Evolutionary conservation across 2,888 invertebrate species (phyloP), one percentile per base, ranked within the genome.

Genomic region (Tipula unca): DNA sequence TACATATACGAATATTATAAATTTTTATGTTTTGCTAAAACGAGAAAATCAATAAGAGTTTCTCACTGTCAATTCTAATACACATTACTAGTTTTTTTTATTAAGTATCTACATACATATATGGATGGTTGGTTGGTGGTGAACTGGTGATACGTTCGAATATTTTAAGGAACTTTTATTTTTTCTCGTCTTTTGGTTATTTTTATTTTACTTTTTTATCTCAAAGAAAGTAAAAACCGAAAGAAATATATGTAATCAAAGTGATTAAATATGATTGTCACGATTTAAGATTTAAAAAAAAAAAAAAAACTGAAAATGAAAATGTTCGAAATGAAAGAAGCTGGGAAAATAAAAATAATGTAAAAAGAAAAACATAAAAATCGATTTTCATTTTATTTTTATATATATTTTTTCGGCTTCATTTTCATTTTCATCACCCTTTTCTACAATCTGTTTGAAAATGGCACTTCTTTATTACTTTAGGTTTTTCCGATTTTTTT

Each of bases 181-280:
- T 69, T 48, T 69, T 20, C 69, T 69, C 48, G 17, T n/a, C 25
- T 69, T 10, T 69, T 8, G 10, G 10, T 69, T 25, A 25, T 25
- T 69, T 25, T 69, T 25, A 2, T 10, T 42, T 69, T 69, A 10
- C 17, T n/a, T 20, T 69, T 69, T 69, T 69, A 69, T 69, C 69
- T 69, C 69, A 69, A 69, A 25, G 25, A 69, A 69, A 69, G 69
- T 69, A 69, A 69, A 69, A 69, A 69, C 69, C 69, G 25, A 69
- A 25, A 6, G 69, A 25, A 25, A 69, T 69, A 69, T 69, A 69
- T 69, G 69, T 83, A 83, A 83, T 83, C 83, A 83, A 83, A 83
- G 83, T 83, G 83, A 83, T 83, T 83, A 83, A 83, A 83, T 35
- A 83, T 83, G 35, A 83, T 35, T 83, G 83, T 83, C 83, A 83